A percentile compares a stretch with the other conserved stretches of the same genome.
Evolutionary conservation across 2,888 invertebrate genomes (phyloP).

Genomic region (Camptogramma bilineatum): DNA sequence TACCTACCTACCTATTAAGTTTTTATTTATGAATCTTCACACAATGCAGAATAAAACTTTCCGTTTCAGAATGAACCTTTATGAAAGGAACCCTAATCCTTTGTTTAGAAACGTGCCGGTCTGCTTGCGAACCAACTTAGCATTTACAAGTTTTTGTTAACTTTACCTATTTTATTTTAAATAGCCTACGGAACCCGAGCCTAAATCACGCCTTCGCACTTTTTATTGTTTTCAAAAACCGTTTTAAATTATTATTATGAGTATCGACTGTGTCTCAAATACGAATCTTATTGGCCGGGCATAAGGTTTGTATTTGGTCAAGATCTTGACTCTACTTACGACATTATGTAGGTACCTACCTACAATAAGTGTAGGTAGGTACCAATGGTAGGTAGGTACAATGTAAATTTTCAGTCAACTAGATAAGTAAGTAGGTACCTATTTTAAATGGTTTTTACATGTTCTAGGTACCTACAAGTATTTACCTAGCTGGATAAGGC

Average conservation of each 20-base stretch:
- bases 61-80: not conserved
- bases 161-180: conserved; percentile 9
- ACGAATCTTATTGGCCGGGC: not conserved
- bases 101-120: conserved; percentile 18
- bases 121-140: conserved; percentile 18
- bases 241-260: conserved; percentile 9
- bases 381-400: too few relatives aligned
- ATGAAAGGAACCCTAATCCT: conserved; percentile 20
- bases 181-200: conserved; percentile 14
- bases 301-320: not conserved
- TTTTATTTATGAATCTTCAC: too few relatives aligned
- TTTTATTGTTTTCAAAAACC: conserved; percentile 25
- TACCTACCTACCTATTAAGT: too few relatives aligned
- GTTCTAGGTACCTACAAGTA: too few relatives aligned
- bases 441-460: too few relatives aligned
- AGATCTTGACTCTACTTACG: not conserved
- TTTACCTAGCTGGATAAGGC: too few relatives aligned
- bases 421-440: too few relatives aligned
- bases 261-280: not conserved
- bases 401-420: too few relatives aligned
- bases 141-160: conserved; percentile 15
- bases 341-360: not conserved
- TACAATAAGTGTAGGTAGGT: not conserved
- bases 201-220: conserved; percentile 23
- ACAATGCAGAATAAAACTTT: not conserved